phyloP scores from a whole-genome alignment of 2,113 vertebrate genomes.

The Circaetus gallicus region DNA sequence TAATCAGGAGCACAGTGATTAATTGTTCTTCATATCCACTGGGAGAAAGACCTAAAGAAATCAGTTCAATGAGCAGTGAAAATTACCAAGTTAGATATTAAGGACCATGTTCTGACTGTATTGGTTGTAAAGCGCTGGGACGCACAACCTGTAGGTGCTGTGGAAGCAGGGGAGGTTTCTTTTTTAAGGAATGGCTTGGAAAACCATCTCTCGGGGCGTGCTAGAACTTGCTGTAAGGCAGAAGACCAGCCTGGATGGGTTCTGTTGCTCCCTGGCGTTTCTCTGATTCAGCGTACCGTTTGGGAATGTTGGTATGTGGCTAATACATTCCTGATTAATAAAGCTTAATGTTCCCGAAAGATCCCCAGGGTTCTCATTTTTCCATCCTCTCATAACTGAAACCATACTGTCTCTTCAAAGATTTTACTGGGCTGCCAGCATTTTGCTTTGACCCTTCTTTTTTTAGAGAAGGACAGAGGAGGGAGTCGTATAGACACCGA shows the following conservation, averaged over 20 bases:
- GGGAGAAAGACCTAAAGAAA: constrained; percentile 41
- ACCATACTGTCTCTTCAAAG: constrained; percentile 4
- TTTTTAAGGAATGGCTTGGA: not conserved
- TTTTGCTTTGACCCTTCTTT: constrained; percentile 22
- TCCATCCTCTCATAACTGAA: constrained; percentile 27
- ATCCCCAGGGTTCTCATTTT: constrained; percentile 34
- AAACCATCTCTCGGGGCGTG: not conserved
- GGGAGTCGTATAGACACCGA: accelerated
- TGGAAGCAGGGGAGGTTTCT: not conserved
- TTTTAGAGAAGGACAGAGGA: not conserved
- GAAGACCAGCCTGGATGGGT: not conserved
- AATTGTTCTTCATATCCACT: constrained; percentile 49
- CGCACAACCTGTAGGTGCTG: not conserved
- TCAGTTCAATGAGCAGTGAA: not conserved
- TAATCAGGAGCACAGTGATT: constrained; percentile 35
- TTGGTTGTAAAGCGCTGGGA: not conserved
- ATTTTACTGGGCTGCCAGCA: not conserved
- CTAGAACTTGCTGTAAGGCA: not conserved
- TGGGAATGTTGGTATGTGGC: constrained; percentile 27
- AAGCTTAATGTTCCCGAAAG: constrained; percentile 9
- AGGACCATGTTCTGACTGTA: not conserved
- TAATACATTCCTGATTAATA: constrained; percentile 29
- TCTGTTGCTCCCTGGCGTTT: not conserved
- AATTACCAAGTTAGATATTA: not conserved
- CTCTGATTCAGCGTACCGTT: not conserved